phyloP scores from a whole-genome alignment of 2,888 invertebrate species.

The Uloborus plumipes region DNA sequence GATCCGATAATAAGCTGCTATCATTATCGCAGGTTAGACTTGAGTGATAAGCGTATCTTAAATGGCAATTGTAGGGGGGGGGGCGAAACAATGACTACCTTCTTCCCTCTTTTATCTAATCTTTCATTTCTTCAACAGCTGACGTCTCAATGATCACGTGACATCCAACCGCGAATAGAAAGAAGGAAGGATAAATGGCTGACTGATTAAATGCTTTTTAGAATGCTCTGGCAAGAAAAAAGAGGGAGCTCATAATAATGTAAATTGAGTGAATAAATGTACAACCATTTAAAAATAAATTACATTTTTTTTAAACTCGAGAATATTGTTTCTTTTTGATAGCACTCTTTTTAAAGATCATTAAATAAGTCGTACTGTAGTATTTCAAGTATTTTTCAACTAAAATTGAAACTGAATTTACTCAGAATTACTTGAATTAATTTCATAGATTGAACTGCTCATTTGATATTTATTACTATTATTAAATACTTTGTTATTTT shows the following conservation, averaged over 20 bases:
- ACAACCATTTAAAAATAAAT: too few relatives aligned
- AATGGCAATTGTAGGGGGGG: constrained; percentile 25
- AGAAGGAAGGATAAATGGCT: constrained; percentile 34
- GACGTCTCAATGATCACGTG: constrained; percentile 62
- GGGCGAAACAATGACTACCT: constrained; percentile 38
- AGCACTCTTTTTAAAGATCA: too few relatives aligned
- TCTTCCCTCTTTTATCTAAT: constrained; percentile 37
- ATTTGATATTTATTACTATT: too few relatives aligned
- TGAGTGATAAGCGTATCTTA: constrained; percentile 53
- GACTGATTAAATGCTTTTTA: constrained; percentile 54
- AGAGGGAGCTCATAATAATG: neutral
- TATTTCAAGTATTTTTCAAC: too few relatives aligned
- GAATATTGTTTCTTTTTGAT: too few relatives aligned
- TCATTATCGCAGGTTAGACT: constrained; percentile 55
- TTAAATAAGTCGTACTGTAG: too few relatives aligned
- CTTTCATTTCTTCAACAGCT: constrained; percentile 64
- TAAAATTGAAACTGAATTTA: too few relatives aligned
- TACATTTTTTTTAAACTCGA: too few relatives aligned
- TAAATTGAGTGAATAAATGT: too few relatives aligned
- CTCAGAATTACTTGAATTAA: too few relatives aligned
- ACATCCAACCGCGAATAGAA: constrained; percentile 24
- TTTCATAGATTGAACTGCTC: too few relatives aligned
- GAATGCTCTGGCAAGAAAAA: neutral
- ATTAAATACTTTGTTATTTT: too few relatives aligned
- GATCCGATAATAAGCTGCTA: constrained; percentile 40